These are phyloP conservation scores for Euspilapteryx auroguttella DNA, from an alignment of 2,888 invertebrate genomes.

Conservation along the genomic window DNA sequence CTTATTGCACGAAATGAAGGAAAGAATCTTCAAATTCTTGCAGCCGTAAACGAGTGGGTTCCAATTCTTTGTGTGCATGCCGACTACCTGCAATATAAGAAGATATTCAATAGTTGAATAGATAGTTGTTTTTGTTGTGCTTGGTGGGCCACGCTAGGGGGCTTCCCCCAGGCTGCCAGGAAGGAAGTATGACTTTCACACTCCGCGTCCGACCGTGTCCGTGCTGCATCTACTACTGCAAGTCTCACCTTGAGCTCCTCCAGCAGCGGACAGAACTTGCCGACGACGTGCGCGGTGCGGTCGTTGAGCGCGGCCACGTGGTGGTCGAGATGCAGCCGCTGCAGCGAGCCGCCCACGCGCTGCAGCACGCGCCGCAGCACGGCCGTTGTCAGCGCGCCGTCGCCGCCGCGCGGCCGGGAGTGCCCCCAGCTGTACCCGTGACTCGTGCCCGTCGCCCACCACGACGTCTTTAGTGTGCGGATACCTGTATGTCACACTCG, in stretches of 20 bases:
- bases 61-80: conserved; percentile 52
- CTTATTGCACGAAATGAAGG: conserved; percentile 49
- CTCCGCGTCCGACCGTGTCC: too few relatives aligned
- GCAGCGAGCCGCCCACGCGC: conserved; percentile 43
- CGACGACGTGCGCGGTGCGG: conserved; percentile 55
- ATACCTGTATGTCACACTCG: conserved; percentile 18
- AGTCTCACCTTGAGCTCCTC: conserved; percentile 50
- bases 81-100: conserved; percentile 28
- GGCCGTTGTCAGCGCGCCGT: conserved; percentile 49
- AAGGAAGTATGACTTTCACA: too few relatives aligned
- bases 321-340: conserved; percentile 51
- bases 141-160: too few relatives aligned
- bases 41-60: conserved; percentile 54
- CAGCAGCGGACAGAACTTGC: conserved; percentile 60
- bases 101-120: too few relatives aligned
- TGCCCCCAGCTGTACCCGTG: too few relatives aligned
- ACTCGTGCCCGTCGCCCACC: too few relatives aligned
- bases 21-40: conserved; percentile 40
- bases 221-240: too few relatives aligned
- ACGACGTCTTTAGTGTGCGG: conserved; percentile 39
- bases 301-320: conserved; percentile 45
- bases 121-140: too few relatives aligned
- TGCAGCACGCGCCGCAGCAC: conserved; percentile 51
- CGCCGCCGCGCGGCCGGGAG: too few relatives aligned
- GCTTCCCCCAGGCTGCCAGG: too few relatives aligned